Base-by-base conservation (phyloP, 2,113 vertebrate genomes). In the Hippopotamus amphibius region DNA sequence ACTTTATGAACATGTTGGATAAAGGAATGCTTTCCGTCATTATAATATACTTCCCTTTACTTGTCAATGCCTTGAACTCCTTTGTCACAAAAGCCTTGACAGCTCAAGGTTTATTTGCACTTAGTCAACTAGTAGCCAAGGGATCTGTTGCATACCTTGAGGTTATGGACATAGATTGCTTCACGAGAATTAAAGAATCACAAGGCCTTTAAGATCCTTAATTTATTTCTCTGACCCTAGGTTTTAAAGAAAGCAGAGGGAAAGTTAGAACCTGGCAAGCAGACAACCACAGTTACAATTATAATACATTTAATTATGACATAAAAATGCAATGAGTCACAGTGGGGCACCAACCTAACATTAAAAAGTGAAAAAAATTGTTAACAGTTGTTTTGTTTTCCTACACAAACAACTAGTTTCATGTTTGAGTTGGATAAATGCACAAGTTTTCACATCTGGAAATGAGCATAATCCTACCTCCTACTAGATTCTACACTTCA, bases 361-460 rank as follows among this genome's bases (percentile, higher is more conserved):
- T 85, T 96, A 86, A 96, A 95, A 92, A 95, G 80, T 92, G 71
- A 74, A 95, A 93, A 92, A 95, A 74, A 88, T 30, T 55, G 41
- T 96, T 94, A 84, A 59, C 69, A 88, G 30, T 94, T 92, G 41
- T 79, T 91, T 97, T 24, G 3, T 88, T 94, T 92, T 43, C 41
- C 37, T 13, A 88, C 33, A 57, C 33, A 30, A 93, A 76, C 53
- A 87, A 82, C 81, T 69, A 55, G 41, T 53, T 97, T 96, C 88
- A 92, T 94, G 69, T 94, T 94, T 10, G 8, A 15, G 37, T 68
- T 92, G 48, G 63, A 61, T 57, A 85, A 94, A 53, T 48, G 11
- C 7, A 1, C 41, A 66, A 14, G 1, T 84, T 85, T 89, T 59
- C 84, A 90, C 69, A 59, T 72, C 63, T n/a, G 16, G 93, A 84